phyloP scores from a whole-genome alignment of 2,888 invertebrate genomes.

The Scelioninae gen. 1 region DNA sequence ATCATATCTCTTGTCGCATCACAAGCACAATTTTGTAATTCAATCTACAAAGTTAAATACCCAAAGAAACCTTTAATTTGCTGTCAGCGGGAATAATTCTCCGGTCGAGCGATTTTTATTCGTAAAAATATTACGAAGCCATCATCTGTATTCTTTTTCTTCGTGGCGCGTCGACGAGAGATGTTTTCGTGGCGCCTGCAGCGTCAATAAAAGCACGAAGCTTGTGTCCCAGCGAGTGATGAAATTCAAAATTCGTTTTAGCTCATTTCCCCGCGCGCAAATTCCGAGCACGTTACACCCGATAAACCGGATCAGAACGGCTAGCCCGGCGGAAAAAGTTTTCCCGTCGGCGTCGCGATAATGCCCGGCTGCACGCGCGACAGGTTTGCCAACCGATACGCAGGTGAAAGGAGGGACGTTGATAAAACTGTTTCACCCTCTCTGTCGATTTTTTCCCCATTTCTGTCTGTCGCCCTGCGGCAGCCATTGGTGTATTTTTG shows the following conservation, averaged over 20 bases:
- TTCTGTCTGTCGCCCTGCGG: conserved; percentile 15
- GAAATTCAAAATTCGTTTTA: conserved; percentile 71
- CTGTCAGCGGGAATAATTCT: conserved; percentile 38
- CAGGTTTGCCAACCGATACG: conserved; percentile 60
- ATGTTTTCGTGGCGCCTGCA: conserved; percentile 64
- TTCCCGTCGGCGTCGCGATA: conserved; percentile 66
- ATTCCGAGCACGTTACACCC: conserved; percentile 79
- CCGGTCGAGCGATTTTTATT: conserved; percentile 33
- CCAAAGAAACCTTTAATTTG: conserved; percentile 18
- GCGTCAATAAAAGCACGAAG: conserved; percentile 67
- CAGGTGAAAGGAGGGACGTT: conserved; percentile 56
- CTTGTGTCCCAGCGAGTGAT: conserved; percentile 69
- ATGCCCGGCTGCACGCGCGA: conserved; percentile 66
- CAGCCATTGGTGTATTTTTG: conserved; percentile 55
- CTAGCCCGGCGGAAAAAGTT: conserved; percentile 76
- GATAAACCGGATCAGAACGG: conserved; percentile 79
- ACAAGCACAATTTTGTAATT: too few relatives aligned
- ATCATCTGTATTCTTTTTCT: conserved; percentile 47
- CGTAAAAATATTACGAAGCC: conserved; percentile 45
- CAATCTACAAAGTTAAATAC: background rate
- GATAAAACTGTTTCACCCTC: conserved; percentile 39
- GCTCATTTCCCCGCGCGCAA: conserved; percentile 78
- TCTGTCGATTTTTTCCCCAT: conserved; percentile 3
- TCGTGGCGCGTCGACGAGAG: conserved; percentile 53
- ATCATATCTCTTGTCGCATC: too few relatives aligned